A percentile compares a stretch with the other conserved stretches of the same genome.
Evolutionary conservation across 2,797 vertebrate species (phyloP).

Genomic region (Phataginus tricuspis): DNA sequence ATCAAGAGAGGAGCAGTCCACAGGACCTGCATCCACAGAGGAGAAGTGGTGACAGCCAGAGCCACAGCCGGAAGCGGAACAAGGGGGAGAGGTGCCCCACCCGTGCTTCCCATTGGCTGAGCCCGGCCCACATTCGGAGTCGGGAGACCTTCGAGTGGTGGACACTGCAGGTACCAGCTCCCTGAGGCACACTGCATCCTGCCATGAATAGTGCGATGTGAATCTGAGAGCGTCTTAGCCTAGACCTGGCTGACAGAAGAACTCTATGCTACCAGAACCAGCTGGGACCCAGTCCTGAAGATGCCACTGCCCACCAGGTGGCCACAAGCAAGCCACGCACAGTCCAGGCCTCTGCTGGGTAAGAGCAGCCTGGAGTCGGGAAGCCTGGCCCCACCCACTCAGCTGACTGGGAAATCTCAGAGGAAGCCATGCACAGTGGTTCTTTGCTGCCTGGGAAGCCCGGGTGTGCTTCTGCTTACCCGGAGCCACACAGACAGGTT

Average conservation of each 20-base stretch:
- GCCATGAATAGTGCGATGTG: neutral
- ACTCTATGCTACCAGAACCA: neutral
- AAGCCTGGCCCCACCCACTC: neutral
- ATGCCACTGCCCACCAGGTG: rapidly evolving
- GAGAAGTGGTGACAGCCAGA: neutral
- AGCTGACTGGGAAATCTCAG: neutral
- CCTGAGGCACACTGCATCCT: too few species aligned
- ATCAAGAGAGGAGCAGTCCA: neutral
- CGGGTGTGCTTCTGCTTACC: neutral
- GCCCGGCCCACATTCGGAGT: rapidly evolving
- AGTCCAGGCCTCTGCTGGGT: neutral
- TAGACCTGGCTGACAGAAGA: neutral
- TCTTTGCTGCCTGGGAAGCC: neutral
- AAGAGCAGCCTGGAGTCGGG: neutral
- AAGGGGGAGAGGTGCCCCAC: neutral
- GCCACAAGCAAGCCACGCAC: too few species aligned
- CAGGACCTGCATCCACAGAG: neutral
- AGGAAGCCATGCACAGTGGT: rapidly evolving
- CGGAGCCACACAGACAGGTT: neutral
- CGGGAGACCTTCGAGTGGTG: rapidly evolving
- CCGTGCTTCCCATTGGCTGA: neutral
- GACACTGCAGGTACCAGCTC: rapidly evolving
- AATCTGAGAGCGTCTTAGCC: neutral
- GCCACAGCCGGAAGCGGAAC: too few species aligned
- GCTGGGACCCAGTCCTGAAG: neutral